Evolutionary conservation across 2,797 vertebrate genomes (phyloP), one percentile per base, ranked within the genome.

Genomic region (Chiroxiphia lanceolata): DNA sequence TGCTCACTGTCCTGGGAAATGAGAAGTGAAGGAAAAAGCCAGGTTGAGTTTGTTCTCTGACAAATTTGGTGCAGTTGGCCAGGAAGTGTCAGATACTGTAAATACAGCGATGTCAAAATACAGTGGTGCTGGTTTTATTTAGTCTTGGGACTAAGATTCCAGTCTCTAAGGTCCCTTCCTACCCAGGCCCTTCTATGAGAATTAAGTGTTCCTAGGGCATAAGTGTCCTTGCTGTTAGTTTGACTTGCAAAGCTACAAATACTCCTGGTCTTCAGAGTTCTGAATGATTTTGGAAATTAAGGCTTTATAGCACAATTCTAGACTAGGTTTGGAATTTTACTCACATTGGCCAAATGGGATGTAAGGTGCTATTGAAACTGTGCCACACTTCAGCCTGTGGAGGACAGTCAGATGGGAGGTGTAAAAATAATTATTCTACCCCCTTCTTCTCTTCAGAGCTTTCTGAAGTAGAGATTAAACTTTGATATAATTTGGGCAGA

Each of bases 351-450:
- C 81, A 82, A 57, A 63, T 65, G 70, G 78, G 63, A 70, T 86
- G 44, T 90, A 94, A 81, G 86, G 47, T 21, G n/a, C 86, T 94
- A 23, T 57, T 56, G 80, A 83, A 94, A 82, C 44, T 88, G 84
- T 74, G 74, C 83, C 40, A n/a, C 12, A 2, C 68, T 96, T 51
- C 71, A 89, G 65, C 85, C 79, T 92, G 45, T 81, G 70, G 71
- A 51, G 87, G 96, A 64, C 29, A 44, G 63, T 94, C 94, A 83
- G 56, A 93, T 78, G 53, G 81, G 78, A 95, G 83, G 86, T 93
- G 56, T 75, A 64, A 40, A 86, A 81, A 64, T 23, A 26, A 67
- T 80, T 70, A 51, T 85, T 93, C 95, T 70, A 21, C 54, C 59
- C 11, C 45, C 18, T 78, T 83, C 80, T 94, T 86, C 42, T 85